These are phyloP conservation scores for Psittacula derbiana DNA, from an alignment of 2,797 vertebrate species.

Conservation along the genomic window DNA sequence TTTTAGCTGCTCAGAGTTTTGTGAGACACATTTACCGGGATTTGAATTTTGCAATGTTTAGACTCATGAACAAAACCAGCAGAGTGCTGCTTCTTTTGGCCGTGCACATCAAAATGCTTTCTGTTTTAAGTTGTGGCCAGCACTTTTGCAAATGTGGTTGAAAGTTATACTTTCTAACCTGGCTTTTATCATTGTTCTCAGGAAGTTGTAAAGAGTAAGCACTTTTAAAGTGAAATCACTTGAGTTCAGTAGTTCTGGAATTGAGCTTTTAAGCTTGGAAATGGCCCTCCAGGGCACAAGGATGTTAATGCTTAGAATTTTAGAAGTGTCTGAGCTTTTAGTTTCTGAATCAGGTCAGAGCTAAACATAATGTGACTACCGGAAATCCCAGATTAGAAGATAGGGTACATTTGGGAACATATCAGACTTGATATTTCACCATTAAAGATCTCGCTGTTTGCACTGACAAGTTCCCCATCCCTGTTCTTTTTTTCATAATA, in stretches of 20 bases:
- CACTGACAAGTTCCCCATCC: neutral
- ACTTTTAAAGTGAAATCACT: slow-evolving; percentile 24
- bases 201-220: slow-evolving; percentile 48
- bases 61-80: neutral
- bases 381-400: neutral
- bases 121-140: neutral
- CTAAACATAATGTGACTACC: neutral
- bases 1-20: neutral
- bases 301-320: neutral
- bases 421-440: neutral
- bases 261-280: neutral
- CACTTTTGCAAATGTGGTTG: neutral
- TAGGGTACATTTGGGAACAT: neutral
- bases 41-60: neutral
- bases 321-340: neutral
- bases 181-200: slow-evolving; percentile 26
- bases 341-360: neutral
- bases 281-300: neutral
- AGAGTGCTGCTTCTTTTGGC: neutral
- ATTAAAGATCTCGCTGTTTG: neutral
- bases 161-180: slow-evolving; percentile 16
- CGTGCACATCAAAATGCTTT: neutral
- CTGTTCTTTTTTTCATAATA: neutral
- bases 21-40: neutral
- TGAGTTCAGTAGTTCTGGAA: neutral